Percentiles rank a stretch among this genome's conserved stretches.
Evolutionary conservation across 2,888 invertebrate genomes (phyloP).

Genomic region (Mactromeris polynyma): DNA sequence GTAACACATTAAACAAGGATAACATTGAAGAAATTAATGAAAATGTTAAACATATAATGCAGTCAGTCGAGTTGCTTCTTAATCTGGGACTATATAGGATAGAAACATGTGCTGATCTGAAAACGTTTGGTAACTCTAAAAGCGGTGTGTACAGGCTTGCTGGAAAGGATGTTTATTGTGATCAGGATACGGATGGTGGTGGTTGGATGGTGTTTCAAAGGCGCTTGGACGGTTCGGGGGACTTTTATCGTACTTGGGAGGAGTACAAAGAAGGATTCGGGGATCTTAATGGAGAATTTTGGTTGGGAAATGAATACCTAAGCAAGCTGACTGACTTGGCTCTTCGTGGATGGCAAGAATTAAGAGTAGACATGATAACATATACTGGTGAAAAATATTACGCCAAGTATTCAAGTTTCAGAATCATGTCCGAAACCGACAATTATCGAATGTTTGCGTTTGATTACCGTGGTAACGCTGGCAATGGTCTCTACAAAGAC

Average conservation of each 20-base stretch:
- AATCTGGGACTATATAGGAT: not conserved
- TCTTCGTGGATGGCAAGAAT: conserved; percentile 15
- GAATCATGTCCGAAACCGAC: conserved; percentile 15
- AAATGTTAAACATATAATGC: not conserved
- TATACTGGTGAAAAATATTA: conserved; percentile 31
- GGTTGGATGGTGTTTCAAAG: conserved; percentile 68
- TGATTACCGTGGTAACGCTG: conserved; percentile 44
- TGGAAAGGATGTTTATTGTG: conserved; percentile 55
- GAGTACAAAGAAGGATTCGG: conserved; percentile 58
- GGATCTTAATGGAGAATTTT: conserved; percentile 46
- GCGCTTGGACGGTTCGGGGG: conserved; percentile 40
- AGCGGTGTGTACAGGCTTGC: not conserved
- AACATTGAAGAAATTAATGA: conserved; percentile 14
- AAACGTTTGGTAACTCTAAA: not conserved
- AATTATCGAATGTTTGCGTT: conserved; percentile 30
- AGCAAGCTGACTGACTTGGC: conserved; percentile 23
- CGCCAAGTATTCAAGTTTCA: conserved; percentile 45
- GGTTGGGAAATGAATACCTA: conserved; percentile 53
- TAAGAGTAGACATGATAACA: conserved; percentile 49
- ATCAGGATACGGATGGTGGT: conserved; percentile 64
- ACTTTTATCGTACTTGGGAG: conserved; percentile 51
- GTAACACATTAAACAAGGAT: conserved; percentile 8
- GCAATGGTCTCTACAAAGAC: conserved; percentile 23
- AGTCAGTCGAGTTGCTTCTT: not conserved
- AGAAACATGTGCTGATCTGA: not conserved